A percentile compares a stretch with the other conserved stretches of the same genome.
These are phyloP conservation scores for Agelastica alni DNA, from an alignment of 2,888 invertebrate genomes.

Conservation along the genomic window DNA sequence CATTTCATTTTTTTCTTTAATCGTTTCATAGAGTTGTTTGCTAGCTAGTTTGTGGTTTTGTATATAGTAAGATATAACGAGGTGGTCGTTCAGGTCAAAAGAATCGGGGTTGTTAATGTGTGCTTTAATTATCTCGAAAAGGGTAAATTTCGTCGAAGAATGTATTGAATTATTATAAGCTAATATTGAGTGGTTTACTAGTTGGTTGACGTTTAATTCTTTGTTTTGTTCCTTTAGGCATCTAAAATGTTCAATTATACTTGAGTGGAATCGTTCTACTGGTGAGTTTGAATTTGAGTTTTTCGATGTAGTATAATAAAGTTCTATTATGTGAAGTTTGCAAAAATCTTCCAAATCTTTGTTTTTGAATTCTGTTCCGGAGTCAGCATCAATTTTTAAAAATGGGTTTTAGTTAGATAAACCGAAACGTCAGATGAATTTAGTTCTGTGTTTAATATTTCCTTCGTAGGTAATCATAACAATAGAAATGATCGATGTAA, in stretches of 20 bases:
- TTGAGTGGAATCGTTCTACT: constrained; percentile 18
- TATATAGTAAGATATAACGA: constrained; percentile 6
- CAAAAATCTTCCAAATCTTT: constrained; percentile 23
- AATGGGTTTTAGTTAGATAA: too few species aligned
- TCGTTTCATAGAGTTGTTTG: constrained; percentile 3
- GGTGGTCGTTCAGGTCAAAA: constrained; percentile 4
- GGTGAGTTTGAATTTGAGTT: constrained; percentile 26
- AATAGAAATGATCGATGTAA: too few species aligned
- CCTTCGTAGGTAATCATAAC: too few species aligned
- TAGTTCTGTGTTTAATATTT: too few species aligned
- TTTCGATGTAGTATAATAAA: constrained; percentile 23
- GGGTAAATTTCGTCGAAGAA: constrained; percentile 21
- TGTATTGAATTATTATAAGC: constrained; percentile 30
- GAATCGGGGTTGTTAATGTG: constrained; percentile 19
- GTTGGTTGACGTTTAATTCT: constrained; percentile 1
- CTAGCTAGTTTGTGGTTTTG: constrained; percentile 3
- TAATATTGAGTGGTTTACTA: constrained; percentile 23
- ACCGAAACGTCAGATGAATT: too few species aligned
- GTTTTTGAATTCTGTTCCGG: constrained; percentile 25
- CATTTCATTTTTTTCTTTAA: constrained; percentile 4
- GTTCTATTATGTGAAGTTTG: constrained; percentile 23
- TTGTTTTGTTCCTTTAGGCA: neutral
- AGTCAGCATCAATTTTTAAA: constrained; percentile 7
- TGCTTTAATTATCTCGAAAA: constrained; percentile 25
- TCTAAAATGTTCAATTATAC: constrained; percentile 15